phyloP scores from a whole-genome alignment of 2,113 vertebrate species.

The Porphyrio hochstetteri region DNA sequence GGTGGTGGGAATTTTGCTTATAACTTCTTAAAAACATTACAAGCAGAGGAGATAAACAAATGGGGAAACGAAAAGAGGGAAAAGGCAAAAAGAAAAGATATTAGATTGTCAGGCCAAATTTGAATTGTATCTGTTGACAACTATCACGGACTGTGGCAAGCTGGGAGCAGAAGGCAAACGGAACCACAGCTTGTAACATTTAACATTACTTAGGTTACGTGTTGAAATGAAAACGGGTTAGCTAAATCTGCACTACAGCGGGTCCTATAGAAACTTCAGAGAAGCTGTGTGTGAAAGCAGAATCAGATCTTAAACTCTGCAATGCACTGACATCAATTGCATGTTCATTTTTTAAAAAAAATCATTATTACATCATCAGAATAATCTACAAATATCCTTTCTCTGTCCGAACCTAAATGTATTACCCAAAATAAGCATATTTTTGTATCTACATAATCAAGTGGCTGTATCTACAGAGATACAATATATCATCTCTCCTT shows the following conservation, averaged over 20 bases:
- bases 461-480: background rate
- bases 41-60: background rate
- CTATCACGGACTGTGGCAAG: background rate
- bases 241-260: background rate
- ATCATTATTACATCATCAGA: background rate
- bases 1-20: background rate
- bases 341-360: background rate
- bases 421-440: background rate
- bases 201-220: background rate
- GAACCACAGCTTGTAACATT: background rate
- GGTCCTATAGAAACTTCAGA: background rate
- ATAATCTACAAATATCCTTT: background rate
- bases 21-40: background rate
- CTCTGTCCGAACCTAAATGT: background rate
- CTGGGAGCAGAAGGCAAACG: background rate
- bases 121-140: background rate
- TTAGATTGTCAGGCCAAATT: background rate
- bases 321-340: background rate
- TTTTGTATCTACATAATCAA: background rate
- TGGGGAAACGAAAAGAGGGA: background rate
- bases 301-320: background rate
- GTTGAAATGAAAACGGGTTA: background rate
- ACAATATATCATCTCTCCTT: background rate
- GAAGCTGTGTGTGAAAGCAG: background rate
- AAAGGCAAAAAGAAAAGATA: background rate